Base-by-base conservation (phyloP, 2,888 invertebrate species). In the Mythimna vitellina region DNA sequence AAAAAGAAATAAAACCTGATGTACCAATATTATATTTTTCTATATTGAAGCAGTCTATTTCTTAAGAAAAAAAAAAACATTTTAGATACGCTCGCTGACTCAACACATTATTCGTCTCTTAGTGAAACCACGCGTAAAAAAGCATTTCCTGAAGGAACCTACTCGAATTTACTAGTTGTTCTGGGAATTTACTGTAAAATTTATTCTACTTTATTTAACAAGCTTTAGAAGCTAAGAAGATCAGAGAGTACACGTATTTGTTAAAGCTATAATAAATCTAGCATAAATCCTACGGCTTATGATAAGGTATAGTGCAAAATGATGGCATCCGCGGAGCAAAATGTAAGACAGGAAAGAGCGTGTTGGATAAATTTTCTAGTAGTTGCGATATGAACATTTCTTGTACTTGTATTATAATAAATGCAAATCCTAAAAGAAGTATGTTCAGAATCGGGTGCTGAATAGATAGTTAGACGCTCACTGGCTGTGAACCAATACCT, bases 11-110 rank as follows among this genome's bases (percentile, higher is more conserved):
- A 46, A 49, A 57, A n/a, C 5, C 29, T 38, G 12, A 25, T 12
- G 29, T 8, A 20, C 9, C 17, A 57, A 51, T 10, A n/a, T 1
- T n/a, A 20, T 20, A 58, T 69, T 51, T 58, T 46, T n/a, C 6
- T 25, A 35, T n/a, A n/a, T 32, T 32, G 20, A 65, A 51, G 20
- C 42, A 56, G 49, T 51, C 32, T 20, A 53, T 60, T 46, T n/a
- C n/a, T 32, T 5, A 56, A 22, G 54, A 49, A 29, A 70, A 46
- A 49, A 29, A 70, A 20, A 70, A 61, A 29, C 35, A 12, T 65
- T 76, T 64, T 12, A 12, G 61, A 65, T 14, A 71, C 42, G 61
- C 65, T 76, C 35, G 29, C 65, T 71, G 56, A 57, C n/a, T 76
- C 32, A 42, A 53, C 61, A 35, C 29, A 46, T 54, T 70, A 70